Conservation (phyloP, 2,888 invertebrate species). For the Drosophila atripex region DNA sequence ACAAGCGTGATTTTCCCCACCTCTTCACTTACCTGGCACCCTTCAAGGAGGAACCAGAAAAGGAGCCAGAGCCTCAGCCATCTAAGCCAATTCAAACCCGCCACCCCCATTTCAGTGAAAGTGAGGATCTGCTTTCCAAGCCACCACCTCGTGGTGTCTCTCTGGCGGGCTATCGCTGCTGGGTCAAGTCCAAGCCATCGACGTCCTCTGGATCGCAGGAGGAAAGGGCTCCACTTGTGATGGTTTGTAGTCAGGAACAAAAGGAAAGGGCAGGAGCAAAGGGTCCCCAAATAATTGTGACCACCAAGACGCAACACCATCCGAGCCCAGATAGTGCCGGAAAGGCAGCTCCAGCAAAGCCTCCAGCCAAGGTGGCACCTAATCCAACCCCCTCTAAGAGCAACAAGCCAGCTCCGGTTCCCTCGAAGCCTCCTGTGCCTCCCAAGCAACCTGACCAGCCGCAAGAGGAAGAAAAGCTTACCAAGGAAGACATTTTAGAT, state of each 20-base stretch:
- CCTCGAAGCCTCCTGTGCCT: not conserved
- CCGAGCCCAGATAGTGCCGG: not conserved
- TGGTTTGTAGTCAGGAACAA: constrained; percentile 6
- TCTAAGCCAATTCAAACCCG: too few species aligned
- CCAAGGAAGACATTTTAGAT: constrained; percentile 61
- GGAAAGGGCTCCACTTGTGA: constrained; percentile 11
- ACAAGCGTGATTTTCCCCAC: constrained; percentile 29
- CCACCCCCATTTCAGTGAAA: not conserved
- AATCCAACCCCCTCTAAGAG: not conserved
- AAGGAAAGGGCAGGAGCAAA: not conserved
- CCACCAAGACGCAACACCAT: constrained; percentile 40
- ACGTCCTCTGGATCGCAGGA: not conserved
- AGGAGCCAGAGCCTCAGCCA: not conserved
- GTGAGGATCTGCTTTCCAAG: constrained; percentile 13
- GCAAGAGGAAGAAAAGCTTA: constrained; percentile 41
- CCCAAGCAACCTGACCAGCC: not conserved
- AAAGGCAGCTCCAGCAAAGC: not conserved
- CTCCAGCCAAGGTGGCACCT: not conserved
- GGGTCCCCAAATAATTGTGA: not conserved
- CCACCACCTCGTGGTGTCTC: constrained; percentile 56
- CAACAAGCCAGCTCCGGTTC: not conserved
- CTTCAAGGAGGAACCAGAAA: constrained; percentile 28
- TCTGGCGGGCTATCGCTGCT: constrained; percentile 50
- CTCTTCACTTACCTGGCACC: constrained; percentile 51
- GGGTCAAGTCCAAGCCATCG: constrained; percentile 31